Conservation (phyloP, 2,113 vertebrate species). For the Petrocephalus microphthalmus region DNA sequence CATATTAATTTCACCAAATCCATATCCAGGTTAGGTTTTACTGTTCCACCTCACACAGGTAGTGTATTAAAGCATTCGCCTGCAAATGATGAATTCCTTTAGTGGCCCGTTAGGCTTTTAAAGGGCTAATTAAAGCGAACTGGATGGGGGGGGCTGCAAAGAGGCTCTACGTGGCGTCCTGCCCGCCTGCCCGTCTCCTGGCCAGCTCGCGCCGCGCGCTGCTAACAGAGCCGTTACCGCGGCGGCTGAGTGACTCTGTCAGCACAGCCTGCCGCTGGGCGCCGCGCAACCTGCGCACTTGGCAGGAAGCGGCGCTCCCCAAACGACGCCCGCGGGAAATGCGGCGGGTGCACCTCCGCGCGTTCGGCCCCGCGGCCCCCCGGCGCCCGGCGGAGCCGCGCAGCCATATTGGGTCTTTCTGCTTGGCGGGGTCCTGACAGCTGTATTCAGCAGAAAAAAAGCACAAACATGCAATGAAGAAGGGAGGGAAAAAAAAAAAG, state of each 20-base stretch:
- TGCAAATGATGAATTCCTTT: conserved; percentile 1
- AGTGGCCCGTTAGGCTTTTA: not conserved
- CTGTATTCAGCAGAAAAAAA: conserved; percentile 64
- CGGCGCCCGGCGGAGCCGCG: conserved; percentile 55
- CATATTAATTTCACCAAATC: not conserved
- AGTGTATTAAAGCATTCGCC: not conserved
- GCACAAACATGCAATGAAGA: conserved; percentile 45
- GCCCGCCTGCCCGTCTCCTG: not conserved
- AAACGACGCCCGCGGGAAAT: conserved; percentile 59
- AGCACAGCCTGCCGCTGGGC: conserved; percentile 59
- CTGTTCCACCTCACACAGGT: not conserved
- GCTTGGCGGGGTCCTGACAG: conserved; percentile 44
- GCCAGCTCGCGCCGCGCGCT: conserved; percentile 25
- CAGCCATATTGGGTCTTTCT: conserved; percentile 63
- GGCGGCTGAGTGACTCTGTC: conserved; percentile 67
- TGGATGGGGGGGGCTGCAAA: not conserved
- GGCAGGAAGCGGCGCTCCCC: conserved; percentile 53
- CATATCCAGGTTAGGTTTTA: not conserved
- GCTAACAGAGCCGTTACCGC: conserved; percentile 63
- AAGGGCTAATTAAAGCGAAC: not conserved
- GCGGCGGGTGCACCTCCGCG: conserved; percentile 47
- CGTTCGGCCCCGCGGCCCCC: conserved; percentile 53
- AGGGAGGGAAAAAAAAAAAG: conserved; percentile 39
- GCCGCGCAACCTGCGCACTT: conserved; percentile 63
- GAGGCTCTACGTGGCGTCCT: not conserved